phyloP scores from a whole-genome alignment of 2,888 invertebrate genomes.

The Protonemura montana region DNA sequence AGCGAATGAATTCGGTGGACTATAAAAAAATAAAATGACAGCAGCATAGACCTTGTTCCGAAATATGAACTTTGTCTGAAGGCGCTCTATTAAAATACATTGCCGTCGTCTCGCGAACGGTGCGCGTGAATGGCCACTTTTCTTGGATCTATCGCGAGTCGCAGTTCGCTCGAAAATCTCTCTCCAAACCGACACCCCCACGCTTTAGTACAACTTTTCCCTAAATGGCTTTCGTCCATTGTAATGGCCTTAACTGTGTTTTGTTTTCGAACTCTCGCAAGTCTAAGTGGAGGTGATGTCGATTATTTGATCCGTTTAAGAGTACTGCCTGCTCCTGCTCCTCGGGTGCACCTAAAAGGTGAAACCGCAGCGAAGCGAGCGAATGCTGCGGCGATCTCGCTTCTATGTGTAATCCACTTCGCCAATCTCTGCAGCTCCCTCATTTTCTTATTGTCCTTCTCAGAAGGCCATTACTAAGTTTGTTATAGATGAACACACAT shows the following conservation, averaged over 20 bases:
- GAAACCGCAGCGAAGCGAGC: neutral
- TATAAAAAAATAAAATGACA: neutral
- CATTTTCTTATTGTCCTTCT: neutral
- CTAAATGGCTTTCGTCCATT: slow-evolving; percentile 12
- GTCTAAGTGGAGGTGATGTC: slow-evolving; percentile 12
- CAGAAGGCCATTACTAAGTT: neutral
- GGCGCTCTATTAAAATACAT: too few species aligned
- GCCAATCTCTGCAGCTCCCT: neutral
- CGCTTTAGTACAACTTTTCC: neutral
- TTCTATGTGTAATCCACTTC: neutral
- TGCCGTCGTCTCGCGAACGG: neutral
- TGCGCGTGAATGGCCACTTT: neutral
- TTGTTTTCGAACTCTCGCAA: slow-evolving; percentile 3
- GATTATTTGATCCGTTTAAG: slow-evolving; percentile 12
- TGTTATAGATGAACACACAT: neutral
- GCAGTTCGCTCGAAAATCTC: neutral
- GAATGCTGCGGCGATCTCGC: neutral
- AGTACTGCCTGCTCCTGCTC: neutral
- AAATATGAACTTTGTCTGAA: neutral
- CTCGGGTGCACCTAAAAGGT: neutral
- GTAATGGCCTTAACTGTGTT: slow-evolving; percentile 12
- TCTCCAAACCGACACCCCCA: neutral
- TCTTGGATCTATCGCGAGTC: neutral
- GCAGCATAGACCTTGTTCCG: neutral
- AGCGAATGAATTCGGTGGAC: neutral